Evolutionary conservation across 2,797 vertebrate genomes (phyloP), one percentile per base, ranked within the genome.

Genomic region (Leptatherina wallacei): DNA sequence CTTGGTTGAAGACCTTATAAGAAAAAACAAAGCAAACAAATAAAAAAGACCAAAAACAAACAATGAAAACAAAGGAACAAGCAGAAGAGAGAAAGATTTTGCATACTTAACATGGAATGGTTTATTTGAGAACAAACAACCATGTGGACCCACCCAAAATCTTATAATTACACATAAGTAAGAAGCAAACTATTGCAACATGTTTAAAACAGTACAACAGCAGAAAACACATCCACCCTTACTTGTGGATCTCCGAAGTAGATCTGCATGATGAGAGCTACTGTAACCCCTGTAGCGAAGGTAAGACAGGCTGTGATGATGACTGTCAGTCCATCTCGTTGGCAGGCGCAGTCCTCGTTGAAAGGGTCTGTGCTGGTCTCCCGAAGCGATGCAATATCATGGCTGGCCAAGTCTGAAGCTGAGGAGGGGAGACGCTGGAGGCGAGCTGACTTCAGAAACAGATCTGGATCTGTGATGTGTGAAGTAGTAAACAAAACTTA

Each of bases 211-310:
- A 51, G 3, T 14, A 3, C 11, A 47, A 20, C 42, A 49, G 51
- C 35, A 38, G 4, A 65, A 14, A 47, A 38, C 13, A 61, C 30
- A 58, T 13, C 16, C 92, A 66, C 9, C 0, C 40, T 2, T 75
- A 92, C 92, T 96, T 99, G 98, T 58, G 97, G 97, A 81, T 98
- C 96, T 70, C 98, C 98, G 59, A 99, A 96, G 90, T 99, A 99
- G 90, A 99, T 98, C 93, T 99, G 98, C 95, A 99, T 96, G 80
- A 99, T 95, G 40, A 99, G 96, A 6, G 98, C 98, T 49, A 99
- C 92, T 0, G 97, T 99, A 85, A 99, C 97, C 0, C 97, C 98
- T 0, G 93, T 97, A 73, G 98, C 98, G 0, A 99, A 99, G 59
- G 98, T 99, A 74, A 99, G 94, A 83, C 97, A 98, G 81, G 97